Conservation (phyloP, 1,140 invertebrate species). For the honey bee (Apis mellifera) region Amel_HAv3.1 CM009935.2:7805501-7806000, state of each 20-base stretch:
- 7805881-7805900: constrained; percentile 27
- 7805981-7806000: not conserved
- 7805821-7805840: constrained; percentile 23
- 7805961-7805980: no score
- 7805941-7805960: not conserved
- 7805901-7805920: constrained; percentile 11
- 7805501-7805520: no score
- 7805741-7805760: constrained; percentile 49
- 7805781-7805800: constrained; percentile 34
- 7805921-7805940: not conserved
- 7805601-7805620: constrained; percentile 21
- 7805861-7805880: constrained; percentile 22
- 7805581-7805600: constrained; percentile 15
- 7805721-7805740: constrained; percentile 42
- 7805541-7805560: not conserved
- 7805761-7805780: constrained; percentile 31
- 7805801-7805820: constrained; percentile 19
- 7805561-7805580: constrained; percentile 47
- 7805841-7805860: not conserved
- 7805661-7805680: constrained; percentile 39
- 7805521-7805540: not conserved
- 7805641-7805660: constrained; percentile 47
- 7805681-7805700: constrained; percentile 60
- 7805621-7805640: constrained; percentile 40
- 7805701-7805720: constrained; percentile 54